These are phyloP conservation scores for Limnephilus rhombicus DNA, from an alignment of 2,888 invertebrate genomes.

Conservation along the genomic window DNA sequence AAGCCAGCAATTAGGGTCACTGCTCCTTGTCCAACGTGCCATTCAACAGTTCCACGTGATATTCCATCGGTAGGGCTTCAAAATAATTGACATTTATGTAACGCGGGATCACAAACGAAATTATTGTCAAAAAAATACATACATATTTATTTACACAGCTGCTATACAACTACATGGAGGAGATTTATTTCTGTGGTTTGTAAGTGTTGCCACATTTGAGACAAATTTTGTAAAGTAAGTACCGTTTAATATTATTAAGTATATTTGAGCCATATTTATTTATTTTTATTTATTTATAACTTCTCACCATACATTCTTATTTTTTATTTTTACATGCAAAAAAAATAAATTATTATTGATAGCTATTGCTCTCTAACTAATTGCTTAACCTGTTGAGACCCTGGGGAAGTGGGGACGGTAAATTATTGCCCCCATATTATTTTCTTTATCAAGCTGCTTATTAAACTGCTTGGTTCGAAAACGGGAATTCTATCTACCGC, in stretches of 20 bases:
- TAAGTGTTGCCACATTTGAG: neutral
- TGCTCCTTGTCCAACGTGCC: slow-evolving; percentile 21
- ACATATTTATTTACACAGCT: slow-evolving; percentile 65
- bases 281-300: too few species aligned
- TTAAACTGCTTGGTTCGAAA: too few species aligned
- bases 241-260: neutral
- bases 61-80: slow-evolving; percentile 52
- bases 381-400: too few species aligned
- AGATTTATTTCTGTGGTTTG: slow-evolving; percentile 34
- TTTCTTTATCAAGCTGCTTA: too few species aligned
- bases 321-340: too few species aligned
- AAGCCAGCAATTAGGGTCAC: slow-evolving; percentile 40
- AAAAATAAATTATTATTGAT: too few species aligned
- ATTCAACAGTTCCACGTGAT: slow-evolving; percentile 41
- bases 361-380: too few species aligned
- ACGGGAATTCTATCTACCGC: too few species aligned
- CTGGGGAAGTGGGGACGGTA: too few species aligned
- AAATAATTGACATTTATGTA: slow-evolving; percentile 62
- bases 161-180: slow-evolving; percentile 33
- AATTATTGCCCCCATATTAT: too few species aligned
- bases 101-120: slow-evolving; percentile 49
- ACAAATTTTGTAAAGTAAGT: neutral
- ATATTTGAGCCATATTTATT: neutral
- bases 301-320: too few species aligned
- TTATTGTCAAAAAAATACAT: slow-evolving; percentile 59